A percentile compares a stretch with the other conserved stretches of the same genome.
Conservation (phyloP, 2,888 invertebrate species). For the Odiellus spinosus region DNA sequence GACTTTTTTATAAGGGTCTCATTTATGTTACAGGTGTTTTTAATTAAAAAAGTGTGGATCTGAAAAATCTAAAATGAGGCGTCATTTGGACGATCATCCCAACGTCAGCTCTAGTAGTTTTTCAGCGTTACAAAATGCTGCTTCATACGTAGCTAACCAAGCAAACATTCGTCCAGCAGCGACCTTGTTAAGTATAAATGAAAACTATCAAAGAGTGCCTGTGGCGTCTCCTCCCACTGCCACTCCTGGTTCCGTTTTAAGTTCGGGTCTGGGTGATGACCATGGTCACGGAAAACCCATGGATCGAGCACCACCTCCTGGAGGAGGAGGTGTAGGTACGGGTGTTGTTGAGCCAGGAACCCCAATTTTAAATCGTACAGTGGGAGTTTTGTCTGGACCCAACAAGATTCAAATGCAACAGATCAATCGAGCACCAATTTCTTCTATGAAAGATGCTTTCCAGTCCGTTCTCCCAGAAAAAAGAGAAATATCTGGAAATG, state of each 20-base stretch:
- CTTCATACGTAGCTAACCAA: background rate
- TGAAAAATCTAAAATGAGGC: slow-evolving; percentile 10
- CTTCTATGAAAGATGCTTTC: slow-evolving; percentile 12
- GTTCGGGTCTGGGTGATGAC: background rate
- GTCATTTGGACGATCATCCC: slow-evolving; percentile 15
- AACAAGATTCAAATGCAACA: no score
- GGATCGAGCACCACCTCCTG: slow-evolving; percentile 3
- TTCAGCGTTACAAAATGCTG: no score
- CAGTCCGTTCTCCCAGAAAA: slow-evolving; percentile 7
- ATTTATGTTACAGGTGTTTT: no score
- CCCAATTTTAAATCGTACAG: no score
- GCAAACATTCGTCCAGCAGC: slow-evolving; percentile 2
- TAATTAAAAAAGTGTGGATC: no score
- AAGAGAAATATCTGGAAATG: slow-evolving; percentile 12
- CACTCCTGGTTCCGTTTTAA: no score
- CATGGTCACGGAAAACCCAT: slow-evolving; percentile 4
- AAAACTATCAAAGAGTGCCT: no score
- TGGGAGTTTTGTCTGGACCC: no score
- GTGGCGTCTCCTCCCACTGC: no score
- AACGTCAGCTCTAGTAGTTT: slow-evolving; percentile 2
- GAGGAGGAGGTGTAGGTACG: slow-evolving; percentile 5
- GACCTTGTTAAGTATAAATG: background rate
- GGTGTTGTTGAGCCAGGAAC: slow-evolving; percentile 2
- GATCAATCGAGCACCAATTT: slow-evolving; percentile 9
- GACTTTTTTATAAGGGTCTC: no score